Percentiles rank a stretch among this genome's conserved stretches.
phyloP scores from a whole-genome alignment of 2,113 vertebrate genomes.

The Stigmatopora argus region DNA sequence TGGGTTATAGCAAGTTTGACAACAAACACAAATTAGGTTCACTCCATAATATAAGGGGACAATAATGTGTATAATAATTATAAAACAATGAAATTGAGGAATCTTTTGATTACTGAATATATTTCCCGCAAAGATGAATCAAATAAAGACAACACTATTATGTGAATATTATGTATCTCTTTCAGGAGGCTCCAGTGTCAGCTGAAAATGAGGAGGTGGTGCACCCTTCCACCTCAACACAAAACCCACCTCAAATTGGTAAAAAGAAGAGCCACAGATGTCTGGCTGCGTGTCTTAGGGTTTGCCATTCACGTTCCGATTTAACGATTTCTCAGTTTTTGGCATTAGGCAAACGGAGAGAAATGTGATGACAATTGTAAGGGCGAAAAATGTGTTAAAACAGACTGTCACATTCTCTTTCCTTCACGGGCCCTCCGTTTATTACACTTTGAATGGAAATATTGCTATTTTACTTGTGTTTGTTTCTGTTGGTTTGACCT shows the following conservation, averaged over 20 bases:
- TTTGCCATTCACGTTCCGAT: not conserved
- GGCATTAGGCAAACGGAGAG: not conserved
- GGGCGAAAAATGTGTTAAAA: not conserved
- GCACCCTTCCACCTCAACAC: conserved; percentile 45
- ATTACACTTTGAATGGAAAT: not conserved
- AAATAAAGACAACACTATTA: not conserved
- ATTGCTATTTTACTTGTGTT: not conserved
- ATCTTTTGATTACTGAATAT: not conserved
- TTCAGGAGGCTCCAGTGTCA: conserved; percentile 4
- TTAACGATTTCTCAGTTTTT: not conserved
- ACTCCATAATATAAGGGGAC: not conserved
- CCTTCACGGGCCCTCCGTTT: too few relatives aligned
- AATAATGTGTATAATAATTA: not conserved
- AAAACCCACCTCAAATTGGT: conserved; percentile 28
- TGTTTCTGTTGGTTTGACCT: not conserved
- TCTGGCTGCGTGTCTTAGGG: not conserved
- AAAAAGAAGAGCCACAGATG: not conserved
- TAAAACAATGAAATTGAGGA: not conserved
- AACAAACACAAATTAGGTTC: not conserved
- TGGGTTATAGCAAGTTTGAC: too few relatives aligned
- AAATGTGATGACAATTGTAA: not conserved
- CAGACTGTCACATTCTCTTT: too few relatives aligned
- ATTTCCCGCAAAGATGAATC: not conserved
- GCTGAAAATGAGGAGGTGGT: conserved; percentile 25
- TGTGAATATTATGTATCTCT: not conserved